Conservation (phyloP, 2,888 invertebrate species). For the Oxycera nigricornis region DNA sequence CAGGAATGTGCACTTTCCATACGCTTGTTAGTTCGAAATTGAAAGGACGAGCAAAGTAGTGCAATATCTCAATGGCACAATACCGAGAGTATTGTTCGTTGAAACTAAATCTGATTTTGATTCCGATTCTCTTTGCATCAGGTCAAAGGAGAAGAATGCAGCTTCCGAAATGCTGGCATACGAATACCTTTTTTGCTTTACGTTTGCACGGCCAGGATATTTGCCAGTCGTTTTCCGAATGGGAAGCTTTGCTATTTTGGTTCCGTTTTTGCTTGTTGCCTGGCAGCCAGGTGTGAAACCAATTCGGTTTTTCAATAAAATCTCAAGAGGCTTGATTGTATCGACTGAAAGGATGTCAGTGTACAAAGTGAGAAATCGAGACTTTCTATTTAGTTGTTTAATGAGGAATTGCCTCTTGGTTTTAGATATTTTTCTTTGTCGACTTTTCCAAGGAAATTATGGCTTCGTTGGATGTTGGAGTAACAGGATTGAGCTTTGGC, state of each 20-base stretch:
- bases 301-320: conserved; percentile 1
- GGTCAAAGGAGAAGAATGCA: too few species aligned
- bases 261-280: conserved; percentile 10
- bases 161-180: too few species aligned
- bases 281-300: conserved; percentile 17
- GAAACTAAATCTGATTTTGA: not conserved
- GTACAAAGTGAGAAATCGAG: too few species aligned
- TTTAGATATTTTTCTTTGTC: too few species aligned
- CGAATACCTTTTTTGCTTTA: too few species aligned
- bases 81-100: not conserved
- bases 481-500: too few species aligned
- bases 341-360: too few species aligned
- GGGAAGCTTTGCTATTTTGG: not conserved
- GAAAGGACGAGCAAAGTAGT: not conserved
- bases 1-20: not conserved
- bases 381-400: too few species aligned
- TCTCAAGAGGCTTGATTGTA: not conserved
- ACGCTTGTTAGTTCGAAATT: not conserved
- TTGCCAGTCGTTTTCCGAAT: not conserved
- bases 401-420: too few species aligned
- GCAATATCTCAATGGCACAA: not conserved
- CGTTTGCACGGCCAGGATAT: not conserved
- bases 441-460: too few species aligned
- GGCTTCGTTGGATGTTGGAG: too few species aligned
- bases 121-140: not conserved